Base-by-base conservation (phyloP, 2,888 invertebrate species). In the Latrodectus elegans region DNA sequence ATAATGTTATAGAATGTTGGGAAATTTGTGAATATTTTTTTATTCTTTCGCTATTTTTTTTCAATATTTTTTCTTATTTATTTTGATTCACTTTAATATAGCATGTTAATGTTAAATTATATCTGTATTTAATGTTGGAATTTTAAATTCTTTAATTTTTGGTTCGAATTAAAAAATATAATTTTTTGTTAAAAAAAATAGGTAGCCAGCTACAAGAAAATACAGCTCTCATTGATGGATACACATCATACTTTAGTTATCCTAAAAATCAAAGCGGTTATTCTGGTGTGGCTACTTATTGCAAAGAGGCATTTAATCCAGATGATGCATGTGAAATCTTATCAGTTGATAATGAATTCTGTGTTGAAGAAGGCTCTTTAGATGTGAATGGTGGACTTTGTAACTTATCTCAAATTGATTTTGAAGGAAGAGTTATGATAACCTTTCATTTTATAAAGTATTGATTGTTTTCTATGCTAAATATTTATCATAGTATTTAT, bases 271-370 rank as follows among this genome's bases (percentile, higher is more conserved):
- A 92, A 89, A 91, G 92, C 89, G 93, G 93, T n/a, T 93, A 93
- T 89, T 93, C 93, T 81, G 93, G 93, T 81, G 93, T 93, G 15
- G 93, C 92, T n/a, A 93, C 92, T 60, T 93, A 91, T 90, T 93
- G 93, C 85, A 78, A 71, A 26, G 90, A 92, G 80, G 68, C 65
- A 49, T 91, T 90, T 15, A 91, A 91, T 1, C 93, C 93, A 8
- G 67, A 90, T n/a, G 90, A 91, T 76, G 93, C 93, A 15, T 93
- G 93, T 89, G 93, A 93, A 90, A 93, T 93, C 2, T 90, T 93
- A 49, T 90, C 91, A 82, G 92, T 92, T 12, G 67, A 70, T 68
- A 52, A 70, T 60, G 38, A 38, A 38, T 38, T 38, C 4, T 6
- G 38, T 38, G 38, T 38, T 38, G 38, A 38, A 6, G 60, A 15